Evolutionary conservation across 30 jellyfish, hydroid and myxozoan species (phyloP).

Genomic region (Aurelia sp.): DNA sequence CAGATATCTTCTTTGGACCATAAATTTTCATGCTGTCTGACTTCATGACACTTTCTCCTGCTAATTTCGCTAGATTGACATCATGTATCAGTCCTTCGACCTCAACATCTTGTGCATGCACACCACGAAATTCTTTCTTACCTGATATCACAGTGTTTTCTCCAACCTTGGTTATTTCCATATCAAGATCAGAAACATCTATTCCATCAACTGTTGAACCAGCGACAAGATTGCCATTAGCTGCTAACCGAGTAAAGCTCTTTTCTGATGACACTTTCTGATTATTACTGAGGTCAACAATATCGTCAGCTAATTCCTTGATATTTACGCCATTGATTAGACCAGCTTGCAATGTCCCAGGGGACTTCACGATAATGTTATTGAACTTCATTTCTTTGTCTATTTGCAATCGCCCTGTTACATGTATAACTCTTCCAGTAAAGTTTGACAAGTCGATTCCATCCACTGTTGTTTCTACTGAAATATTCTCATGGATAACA

Average conservation of each 20-base stretch:
- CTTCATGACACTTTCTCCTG: constrained; percentile 35
- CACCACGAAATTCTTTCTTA: constrained; percentile 1
- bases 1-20: constrained; percentile 37
- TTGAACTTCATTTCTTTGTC: background rate
- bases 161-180: constrained; percentile 1
- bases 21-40: background rate
- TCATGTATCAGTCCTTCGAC: constrained; percentile 35
- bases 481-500: constrained; percentile 9
- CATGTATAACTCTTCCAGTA: constrained; percentile 3
- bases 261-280: constrained; percentile 57
- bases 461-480: constrained; percentile 66
- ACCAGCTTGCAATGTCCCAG: constrained; percentile 10
- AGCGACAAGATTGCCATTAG: constrained; percentile 25
- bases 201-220: constrained; percentile 59
- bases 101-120: background rate
- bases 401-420: background rate
- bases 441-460: constrained; percentile 70
- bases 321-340: constrained; percentile 63
- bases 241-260: constrained; percentile 16
- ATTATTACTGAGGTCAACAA: constrained; percentile 60
- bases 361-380: background rate
- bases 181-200: constrained; percentile 48
- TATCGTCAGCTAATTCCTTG: constrained; percentile 41
- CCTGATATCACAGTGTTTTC: constrained; percentile 19
- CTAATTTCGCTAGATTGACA: constrained; percentile 12